Base-by-base conservation (phyloP, 2,113 vertebrate species). In the Chaetorhynchus papuensis region DNA sequence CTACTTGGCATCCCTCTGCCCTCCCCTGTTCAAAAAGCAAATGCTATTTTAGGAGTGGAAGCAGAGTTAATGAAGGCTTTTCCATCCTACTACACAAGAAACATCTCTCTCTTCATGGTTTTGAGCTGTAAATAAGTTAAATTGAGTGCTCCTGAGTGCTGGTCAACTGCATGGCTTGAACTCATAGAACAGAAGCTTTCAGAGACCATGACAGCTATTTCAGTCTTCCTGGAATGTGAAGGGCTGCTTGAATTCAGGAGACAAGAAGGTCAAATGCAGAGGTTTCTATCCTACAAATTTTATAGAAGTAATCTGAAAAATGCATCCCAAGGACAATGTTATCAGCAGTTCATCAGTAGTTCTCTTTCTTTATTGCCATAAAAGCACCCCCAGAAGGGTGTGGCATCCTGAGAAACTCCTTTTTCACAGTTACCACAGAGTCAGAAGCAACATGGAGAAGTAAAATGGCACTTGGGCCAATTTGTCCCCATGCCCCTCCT, bases 401-500 rank as follows among this genome's bases (percentile, higher is more conserved):
- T 23, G 26, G 6, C 21, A 49, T 10, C 21, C 24, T 22, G 26
- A 53, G 53, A 72, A 80, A 63, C n/a, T 47, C 3, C 26, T 54
- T 81, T 79, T 39, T 10, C 44, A 71, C 35, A 31, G 30, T 30
- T 35, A 20, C 21, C 9, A 8, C 16, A 28, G 42, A 11, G 11
- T 1, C 0, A 0, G 50, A 60, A 61, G 37, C 11, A 70, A 18
- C 7, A 3, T 50, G 31, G 44, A 59, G 33, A 68, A 15, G 21
- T 28, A 50, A 72, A 84, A 56, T 35, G 21, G 3, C 10, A 39
- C 31, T 50, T 56, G 22, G 28, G 30, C 44, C 52, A 28, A 6
- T 8, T 9, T 2, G 12, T 41, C 6, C 26, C 54, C 5, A 1
- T 17, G 18, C 5, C 0, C 0, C 6, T 30, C 14, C 14, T 7